phyloP scores from a whole-genome alignment of 2,888 invertebrate species.

The Plagodis dolabraria region DNA sequence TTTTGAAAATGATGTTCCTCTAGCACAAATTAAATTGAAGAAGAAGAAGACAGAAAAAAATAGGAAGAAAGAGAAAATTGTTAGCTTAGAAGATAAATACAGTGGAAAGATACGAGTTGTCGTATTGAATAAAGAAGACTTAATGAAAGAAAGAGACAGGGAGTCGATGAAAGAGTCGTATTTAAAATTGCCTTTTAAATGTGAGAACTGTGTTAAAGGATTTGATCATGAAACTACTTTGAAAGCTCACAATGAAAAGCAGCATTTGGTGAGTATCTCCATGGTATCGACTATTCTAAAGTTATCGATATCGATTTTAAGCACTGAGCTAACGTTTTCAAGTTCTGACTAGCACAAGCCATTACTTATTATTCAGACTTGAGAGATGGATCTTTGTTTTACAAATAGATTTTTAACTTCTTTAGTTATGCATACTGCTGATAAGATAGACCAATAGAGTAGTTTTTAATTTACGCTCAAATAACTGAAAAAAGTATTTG shows the following conservation, averaged over 20 bases:
- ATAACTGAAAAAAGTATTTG: no score
- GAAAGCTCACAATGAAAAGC: slow-evolving; percentile 57
- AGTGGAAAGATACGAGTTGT: slow-evolving; percentile 58
- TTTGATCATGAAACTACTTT: slow-evolving; percentile 66
- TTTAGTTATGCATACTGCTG: no score
- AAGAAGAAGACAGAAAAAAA: slow-evolving; percentile 27
- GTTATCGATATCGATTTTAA: no score
- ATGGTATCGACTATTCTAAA: no score
- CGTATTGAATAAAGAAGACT: slow-evolving; percentile 50
- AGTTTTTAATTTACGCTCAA: no score
- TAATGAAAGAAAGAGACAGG: slow-evolving; percentile 54
- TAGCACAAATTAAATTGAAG: slow-evolving; percentile 43
- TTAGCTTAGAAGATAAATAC: slow-evolving; percentile 44
- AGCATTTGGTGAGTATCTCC: slow-evolving; percentile 56
- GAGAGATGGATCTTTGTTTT: no score
- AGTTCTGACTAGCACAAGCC: no score
- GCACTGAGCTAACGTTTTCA: no score
- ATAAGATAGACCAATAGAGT: no score
- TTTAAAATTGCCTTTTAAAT: slow-evolving; percentile 63
- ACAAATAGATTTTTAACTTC: no score
- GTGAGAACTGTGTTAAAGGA: slow-evolving; percentile 62
- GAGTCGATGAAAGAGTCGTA: slow-evolving; percentile 53
- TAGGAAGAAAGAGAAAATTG: slow-evolving; percentile 4
- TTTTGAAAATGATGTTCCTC: slow-evolving; percentile 48
- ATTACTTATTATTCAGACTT: no score